Evolutionary conservation across 1,140 invertebrate genomes (phyloP), one percentile per base, ranked within the genome.

Genomic region (Dryas iulia): DNA sequence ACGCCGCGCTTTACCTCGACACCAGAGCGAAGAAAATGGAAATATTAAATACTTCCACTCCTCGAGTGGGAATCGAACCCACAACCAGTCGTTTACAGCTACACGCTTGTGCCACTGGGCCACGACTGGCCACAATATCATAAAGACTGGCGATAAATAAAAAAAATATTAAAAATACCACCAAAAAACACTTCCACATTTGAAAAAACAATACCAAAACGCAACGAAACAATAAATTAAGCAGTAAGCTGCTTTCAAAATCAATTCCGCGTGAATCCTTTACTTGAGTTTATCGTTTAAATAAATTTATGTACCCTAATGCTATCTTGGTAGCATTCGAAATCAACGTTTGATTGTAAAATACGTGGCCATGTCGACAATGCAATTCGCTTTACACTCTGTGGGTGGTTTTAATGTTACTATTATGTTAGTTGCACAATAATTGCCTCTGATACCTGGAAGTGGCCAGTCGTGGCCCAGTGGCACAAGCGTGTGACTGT

Each of bases 281-380:
- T 81, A 77, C 72, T 75, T 73, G 78, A 80, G 79, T 85, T 85
- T 86, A 88, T 86, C 84, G 78, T 79, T 85, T 83, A 84, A 83
- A 80, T 83, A 81, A 87, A 85, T 86, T 86, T 87, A 87, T 86
- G 83, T 86, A 84, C 84, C 84, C 86, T 86, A 87, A 88, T 88
- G 77, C 81, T 78, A 74, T 79, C 76, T 81, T 85, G 81, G 83
- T 85, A 84, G 82, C 80, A 59, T 66, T 77, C 79, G 85, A 87
- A 89, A 89, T 89, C 88, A 90, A 87, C 84, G 81, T 90, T 90
- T 86, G 86, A 89, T 88, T 90, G 82, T 90, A 89, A 89, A 87
- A 85, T 88, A 85, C 83, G 80, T 73, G 77, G 72, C 81, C 79
- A 84, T 82, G 84, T 81, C 81, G 81, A 83, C 80, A 81, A 85